Percentiles rank a stretch among this genome's conserved stretches.
phyloP scores from a whole-genome alignment of 2,797 vertebrate species.

The Varecia variegata region DNA sequence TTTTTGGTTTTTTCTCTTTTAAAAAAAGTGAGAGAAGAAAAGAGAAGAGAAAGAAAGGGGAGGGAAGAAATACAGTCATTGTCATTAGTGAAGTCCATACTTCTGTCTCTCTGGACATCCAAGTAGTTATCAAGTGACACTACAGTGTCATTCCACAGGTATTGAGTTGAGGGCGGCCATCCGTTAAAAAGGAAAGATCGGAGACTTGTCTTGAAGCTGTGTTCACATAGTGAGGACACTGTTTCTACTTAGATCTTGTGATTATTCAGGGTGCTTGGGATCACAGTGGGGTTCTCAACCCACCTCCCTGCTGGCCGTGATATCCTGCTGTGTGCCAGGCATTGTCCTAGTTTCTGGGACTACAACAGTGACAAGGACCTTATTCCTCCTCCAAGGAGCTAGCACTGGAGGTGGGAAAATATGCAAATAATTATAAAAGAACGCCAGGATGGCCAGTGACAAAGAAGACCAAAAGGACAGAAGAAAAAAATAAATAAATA shows the following conservation, averaged over 20 bases:
- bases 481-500: too few species aligned
- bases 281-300: neutral
- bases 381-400: neutral
- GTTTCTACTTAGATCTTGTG: neutral
- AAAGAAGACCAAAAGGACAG: neutral
- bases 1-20: neutral
- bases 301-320: neutral
- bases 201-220: neutral
- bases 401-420: neutral
- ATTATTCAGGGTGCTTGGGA: neutral
- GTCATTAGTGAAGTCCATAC: neutral
- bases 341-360: neutral
- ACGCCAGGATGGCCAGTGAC: neutral
- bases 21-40: neutral
- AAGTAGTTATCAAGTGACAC: neutral
- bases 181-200: neutral
- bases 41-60: too few species aligned
- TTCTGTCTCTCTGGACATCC: neutral
- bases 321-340: neutral
- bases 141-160: neutral
- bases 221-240: neutral
- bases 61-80: neutral
- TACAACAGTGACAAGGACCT: neutral
- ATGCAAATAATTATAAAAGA: neutral
- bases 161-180: neutral